Evolutionary conservation across 1,140 invertebrate genomes (phyloP), one percentile per base, ranked within the genome.

Genomic region (Pantala flavescens): DNA sequence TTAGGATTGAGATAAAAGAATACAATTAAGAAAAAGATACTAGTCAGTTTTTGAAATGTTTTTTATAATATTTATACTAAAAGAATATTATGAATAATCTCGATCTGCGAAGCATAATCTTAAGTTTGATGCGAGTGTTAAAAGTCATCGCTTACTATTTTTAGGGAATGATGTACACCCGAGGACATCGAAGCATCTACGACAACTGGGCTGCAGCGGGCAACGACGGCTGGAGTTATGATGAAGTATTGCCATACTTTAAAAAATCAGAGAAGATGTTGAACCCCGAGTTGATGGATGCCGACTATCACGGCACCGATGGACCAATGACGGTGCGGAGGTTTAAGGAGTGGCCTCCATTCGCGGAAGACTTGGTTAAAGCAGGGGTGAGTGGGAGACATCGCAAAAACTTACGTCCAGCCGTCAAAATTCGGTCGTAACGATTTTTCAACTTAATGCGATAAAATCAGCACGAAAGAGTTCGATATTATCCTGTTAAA

Each of bases 191-290:
- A 0, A 78, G 83, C 9, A 91, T 93, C 81, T 93, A 89, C 79
- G 88, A 93, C 78, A 82, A 84, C 63, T 93, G 90, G 90, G 87
- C 82, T 7, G 82, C 82, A 12, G 83, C 90, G 77, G 96, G 95
- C 0, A 97, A 96, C 79, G 81, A 83, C 0, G 93, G 93, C 0
- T 98, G 96, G 96, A 89, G 89, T 23, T 98, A 93, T 80, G 82
- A 88, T 0, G 89, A 95, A 73, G 85, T 96, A 0, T 79, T 95
- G 11, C 91, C 89, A 0, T 96, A 95, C 81, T 96, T 96, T 78
- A 86, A 87, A 28, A 94, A 93, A 80, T 90, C 89, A 0, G 93
- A 95, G 83, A 78, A 89, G 90, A 76, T 85, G 84, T 75, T 82
- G 80, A 12, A 79, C 82, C 14, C 81, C 78, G 23, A 73, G 80